Percentiles rank a stretch among this genome's conserved stretches.
Evolutionary conservation across 2,797 vertebrate genomes (phyloP).

Genomic region (Melanitta fusca): DNA sequence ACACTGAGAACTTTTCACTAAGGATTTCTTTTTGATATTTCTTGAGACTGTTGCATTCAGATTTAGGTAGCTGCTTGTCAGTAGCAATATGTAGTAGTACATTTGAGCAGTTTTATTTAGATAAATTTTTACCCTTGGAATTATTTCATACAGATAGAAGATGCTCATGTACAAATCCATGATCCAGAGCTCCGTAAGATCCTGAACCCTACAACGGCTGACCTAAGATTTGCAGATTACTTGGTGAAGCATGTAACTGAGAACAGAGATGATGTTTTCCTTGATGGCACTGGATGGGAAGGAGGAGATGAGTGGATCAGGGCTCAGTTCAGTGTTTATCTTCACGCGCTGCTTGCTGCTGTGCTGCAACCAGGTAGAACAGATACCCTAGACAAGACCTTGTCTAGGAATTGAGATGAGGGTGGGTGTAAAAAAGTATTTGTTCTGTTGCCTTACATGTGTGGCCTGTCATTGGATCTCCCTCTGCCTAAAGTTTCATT

Average conservation of each 20-base stretch:
- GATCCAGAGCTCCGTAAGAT: slow-evolving; percentile 92
- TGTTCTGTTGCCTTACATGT: not conserved
- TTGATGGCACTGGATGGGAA: slow-evolving; percentile 98
- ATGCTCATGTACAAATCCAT: slow-evolving; percentile 89
- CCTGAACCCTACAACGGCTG: slow-evolving; percentile 91
- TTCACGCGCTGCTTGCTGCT: slow-evolving; percentile 91
- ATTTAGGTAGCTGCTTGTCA: not conserved
- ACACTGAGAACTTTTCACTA: not conserved
- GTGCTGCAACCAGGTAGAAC: slow-evolving; percentile 87
- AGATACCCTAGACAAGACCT: not conserved
- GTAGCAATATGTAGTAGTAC: not conserved
- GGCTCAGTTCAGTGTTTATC: slow-evolving; percentile 93
- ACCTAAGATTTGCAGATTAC: slow-evolving; percentile 95
- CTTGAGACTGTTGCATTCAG: not conserved
- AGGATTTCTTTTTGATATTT: not conserved
- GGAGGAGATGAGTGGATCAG: slow-evolving; percentile 98
- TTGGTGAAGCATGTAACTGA: slow-evolving; percentile 95
- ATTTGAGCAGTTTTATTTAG: not conserved
- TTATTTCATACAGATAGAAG: slow-evolving; percentile 87
- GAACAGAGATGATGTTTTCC: slow-evolving; percentile 94
- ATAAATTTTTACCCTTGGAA: not conserved
- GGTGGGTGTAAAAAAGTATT: not conserved
- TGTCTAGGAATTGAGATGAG: not conserved
- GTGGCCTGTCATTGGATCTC: not conserved
- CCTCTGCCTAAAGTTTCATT: not conserved